Conservation (phyloP, 2,113 vertebrate genomes). For the Oceanites oceanicus region DNA sequence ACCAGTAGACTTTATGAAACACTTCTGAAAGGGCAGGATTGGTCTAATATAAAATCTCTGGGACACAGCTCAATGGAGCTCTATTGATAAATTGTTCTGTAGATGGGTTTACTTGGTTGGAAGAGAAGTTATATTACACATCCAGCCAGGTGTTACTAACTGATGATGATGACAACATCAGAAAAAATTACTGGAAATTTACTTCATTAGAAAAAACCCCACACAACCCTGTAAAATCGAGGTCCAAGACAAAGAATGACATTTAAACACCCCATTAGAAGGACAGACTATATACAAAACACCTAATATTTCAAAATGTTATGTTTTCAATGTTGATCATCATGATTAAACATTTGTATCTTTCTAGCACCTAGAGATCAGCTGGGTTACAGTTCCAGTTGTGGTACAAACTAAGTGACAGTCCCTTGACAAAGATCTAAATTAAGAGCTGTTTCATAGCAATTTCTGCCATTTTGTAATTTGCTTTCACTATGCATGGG, state of each 20-base stretch:
- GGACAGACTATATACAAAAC: conserved; percentile 16
- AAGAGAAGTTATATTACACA: conserved; percentile 7
- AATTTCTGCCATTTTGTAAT: not conserved
- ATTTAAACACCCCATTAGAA: conserved; percentile 28
- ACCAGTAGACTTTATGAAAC: not conserved
- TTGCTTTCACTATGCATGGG: not conserved
- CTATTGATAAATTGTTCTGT: conserved; percentile 11
- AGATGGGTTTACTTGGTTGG: not conserved
- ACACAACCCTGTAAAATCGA: not conserved
- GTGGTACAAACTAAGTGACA: not conserved
- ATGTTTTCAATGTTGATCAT: not conserved
- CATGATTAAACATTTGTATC: conserved; percentile 34
- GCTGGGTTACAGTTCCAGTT: not conserved
- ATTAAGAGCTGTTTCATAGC: not conserved
- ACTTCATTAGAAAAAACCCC: not conserved
- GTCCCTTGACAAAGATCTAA: not conserved
- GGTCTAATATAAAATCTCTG: conserved; percentile 40
- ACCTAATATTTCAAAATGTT: conserved; percentile 6
- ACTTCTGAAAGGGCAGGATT: not conserved
- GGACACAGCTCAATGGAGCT: not conserved
- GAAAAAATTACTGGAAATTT: conserved; percentile 45
- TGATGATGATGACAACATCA: not conserved
- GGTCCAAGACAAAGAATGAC: not conserved
- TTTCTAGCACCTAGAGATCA: conserved; percentile 37
- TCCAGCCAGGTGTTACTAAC: conserved; percentile 14